Evolutionary conservation across 2,113 vertebrate species (phyloP), one percentile per base, ranked within the genome.

Genomic region (Mustela lutreola): DNA sequence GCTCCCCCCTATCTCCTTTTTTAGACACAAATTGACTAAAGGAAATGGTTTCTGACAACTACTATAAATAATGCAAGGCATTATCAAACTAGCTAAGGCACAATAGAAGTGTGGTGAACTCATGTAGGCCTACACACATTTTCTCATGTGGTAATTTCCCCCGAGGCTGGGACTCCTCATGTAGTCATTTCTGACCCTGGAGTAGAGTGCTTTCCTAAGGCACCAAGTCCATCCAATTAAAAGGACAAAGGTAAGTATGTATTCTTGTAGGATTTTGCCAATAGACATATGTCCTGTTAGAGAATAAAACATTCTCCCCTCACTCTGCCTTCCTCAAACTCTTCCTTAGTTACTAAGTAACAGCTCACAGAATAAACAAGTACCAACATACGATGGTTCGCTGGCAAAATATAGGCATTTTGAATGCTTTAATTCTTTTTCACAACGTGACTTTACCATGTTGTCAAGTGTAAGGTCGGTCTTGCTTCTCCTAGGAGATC

Each of bases 1-100:
- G 4, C 28, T 87, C 39, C 42, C 73, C 73, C 33, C 31, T 36
- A 56, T 63, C 76, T 70, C 76, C 63, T 76, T 76, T 79, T 94
- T 91, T 50, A 86, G 63, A 91, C 65, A 73, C 42, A 71, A 93
- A 93, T 3, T 93, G 76, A 95, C 50, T 85, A 96, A 91, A 96
- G 97, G 98, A 93, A 95, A 93, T 91, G 11, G 60, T 78, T 96
- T 97, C 85, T 93, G 71, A 94, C 63, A 96, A 62, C 11, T 53
- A 65, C 97, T 93, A 94, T 94, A 94, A 78, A 96, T 92, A 95
- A 96, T 82, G 31, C 56, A 92, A 95, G 63, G 33, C 5, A 0
- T 89, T 91, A 93, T 94, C 93, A 85, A 92, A 90, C 70, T 56
- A 65, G 78, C 67, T 70, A 89, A 87, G 45, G 31, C 53, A 82